phyloP scores from a whole-genome alignment of 2,113 vertebrate species.

The Notarius quadriscutis region DNA sequence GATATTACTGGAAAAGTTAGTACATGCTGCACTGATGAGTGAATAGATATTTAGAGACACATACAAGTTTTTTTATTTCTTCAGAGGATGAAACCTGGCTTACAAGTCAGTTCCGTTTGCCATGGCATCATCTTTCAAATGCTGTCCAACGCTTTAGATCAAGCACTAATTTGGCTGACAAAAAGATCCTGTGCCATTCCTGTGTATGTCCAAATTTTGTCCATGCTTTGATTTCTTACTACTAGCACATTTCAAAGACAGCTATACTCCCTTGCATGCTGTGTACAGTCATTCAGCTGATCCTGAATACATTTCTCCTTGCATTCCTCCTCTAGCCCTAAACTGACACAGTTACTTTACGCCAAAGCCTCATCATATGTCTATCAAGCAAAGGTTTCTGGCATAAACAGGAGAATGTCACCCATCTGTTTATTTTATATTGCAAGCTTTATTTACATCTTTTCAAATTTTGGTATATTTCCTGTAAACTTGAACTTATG shows the following conservation, averaged over 20 bases:
- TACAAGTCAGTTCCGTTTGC: neutral
- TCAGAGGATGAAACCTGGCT: neutral
- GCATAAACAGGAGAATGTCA: neutral
- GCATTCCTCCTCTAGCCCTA: neutral
- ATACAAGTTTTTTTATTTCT: neutral
- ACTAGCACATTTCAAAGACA: neutral
- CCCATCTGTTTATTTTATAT: neutral
- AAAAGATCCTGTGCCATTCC: neutral
- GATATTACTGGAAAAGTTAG: neutral
- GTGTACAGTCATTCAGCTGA: neutral
- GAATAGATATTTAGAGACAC: neutral
- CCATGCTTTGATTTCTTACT: neutral
- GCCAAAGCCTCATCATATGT: neutral
- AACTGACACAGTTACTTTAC: neutral
- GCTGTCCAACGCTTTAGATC: neutral
- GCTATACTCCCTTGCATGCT: neutral
- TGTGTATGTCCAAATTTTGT: neutral
- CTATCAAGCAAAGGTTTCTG: neutral
- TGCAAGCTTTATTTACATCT: neutral
- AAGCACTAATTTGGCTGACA: neutral
- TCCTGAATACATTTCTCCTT: neutral
- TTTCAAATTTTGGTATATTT: neutral
- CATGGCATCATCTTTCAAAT: neutral
- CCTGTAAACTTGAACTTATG: neutral
- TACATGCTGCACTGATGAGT: neutral